phyloP scores from a whole-genome alignment of 1,140 invertebrate species.

The Laupala kohalensis region DNA sequence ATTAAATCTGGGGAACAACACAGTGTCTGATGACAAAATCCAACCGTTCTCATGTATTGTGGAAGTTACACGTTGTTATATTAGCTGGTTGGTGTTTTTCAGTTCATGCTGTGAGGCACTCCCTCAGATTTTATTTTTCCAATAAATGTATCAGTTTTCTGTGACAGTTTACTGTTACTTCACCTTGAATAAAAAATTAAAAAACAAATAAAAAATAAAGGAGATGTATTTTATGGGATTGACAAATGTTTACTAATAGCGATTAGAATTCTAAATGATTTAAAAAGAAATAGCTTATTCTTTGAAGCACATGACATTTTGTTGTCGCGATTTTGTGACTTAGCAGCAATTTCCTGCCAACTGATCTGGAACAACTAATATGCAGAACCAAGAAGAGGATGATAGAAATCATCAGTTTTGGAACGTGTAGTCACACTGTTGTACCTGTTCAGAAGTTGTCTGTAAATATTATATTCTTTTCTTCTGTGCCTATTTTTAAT shows the following conservation, averaged over 20 bases:
- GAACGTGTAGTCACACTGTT: neutral
- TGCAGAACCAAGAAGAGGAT: neutral
- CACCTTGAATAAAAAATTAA: conserved; percentile 6
- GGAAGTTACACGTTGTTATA: conserved; percentile 2
- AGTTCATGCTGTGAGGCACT: neutral
- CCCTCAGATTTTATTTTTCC: neutral
- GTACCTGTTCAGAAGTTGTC: conserved; percentile 1
- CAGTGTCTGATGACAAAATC: neutral
- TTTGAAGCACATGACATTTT: conserved; percentile 1
- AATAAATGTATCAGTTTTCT: neutral
- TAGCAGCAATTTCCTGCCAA: neutral
- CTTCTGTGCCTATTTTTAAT: neutral
- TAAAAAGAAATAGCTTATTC: neutral
- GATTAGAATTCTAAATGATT: conserved; percentile 2
- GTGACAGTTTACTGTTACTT: neutral
- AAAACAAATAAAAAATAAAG: conserved; percentile 9
- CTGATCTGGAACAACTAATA: conserved; percentile 11
- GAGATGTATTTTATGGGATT: conserved; percentile 14
- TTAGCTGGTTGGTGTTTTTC: neutral
- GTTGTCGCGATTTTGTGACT: neutral
- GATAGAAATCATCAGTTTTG: neutral
- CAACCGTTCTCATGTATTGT: conserved; percentile 2
- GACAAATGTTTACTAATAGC: conserved; percentile 10
- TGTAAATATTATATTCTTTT: neutral
- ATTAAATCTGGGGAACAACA: neutral